phyloP scores from a whole-genome alignment of 2,888 invertebrate species.

The Chaetogeoica ovagalla region DNA sequence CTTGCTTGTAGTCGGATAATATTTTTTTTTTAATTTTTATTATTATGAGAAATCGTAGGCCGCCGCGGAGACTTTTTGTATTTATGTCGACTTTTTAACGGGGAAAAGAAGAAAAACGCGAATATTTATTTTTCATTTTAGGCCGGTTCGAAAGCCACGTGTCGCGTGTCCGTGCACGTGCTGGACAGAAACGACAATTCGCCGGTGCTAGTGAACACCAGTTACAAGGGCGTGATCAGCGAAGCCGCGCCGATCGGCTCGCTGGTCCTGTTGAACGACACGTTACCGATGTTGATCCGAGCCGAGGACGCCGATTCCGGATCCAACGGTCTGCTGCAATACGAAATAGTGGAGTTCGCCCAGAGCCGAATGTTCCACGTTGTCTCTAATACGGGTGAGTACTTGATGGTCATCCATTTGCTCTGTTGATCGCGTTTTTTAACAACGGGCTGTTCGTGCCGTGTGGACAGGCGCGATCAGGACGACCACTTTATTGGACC shows the following conservation, averaged over 20 bases:
- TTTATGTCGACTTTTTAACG: too few relatives aligned
- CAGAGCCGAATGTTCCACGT: slow-evolving; percentile 81
- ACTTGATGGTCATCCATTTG: too few relatives aligned
- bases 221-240: slow-evolving; percentile 73
- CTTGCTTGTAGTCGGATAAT: too few relatives aligned
- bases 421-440: too few relatives aligned
- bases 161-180: slow-evolving; percentile 79
- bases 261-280: slow-evolving; percentile 70
- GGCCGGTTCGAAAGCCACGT: slow-evolving; percentile 70
- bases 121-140: slow-evolving; percentile 57
- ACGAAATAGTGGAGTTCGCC: slow-evolving; percentile 78
- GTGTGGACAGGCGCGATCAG: slow-evolving; percentile 72
- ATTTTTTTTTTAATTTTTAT: too few relatives aligned
- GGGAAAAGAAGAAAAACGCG: too few relatives aligned
- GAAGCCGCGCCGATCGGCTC: slow-evolving; percentile 76
- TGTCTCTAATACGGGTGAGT: slow-evolving; percentile 73
- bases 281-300: slow-evolving; percentile 79
- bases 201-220: slow-evolving; percentile 70
- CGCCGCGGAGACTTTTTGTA: too few relatives aligned
- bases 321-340: slow-evolving; percentile 80
- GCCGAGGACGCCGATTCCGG: slow-evolving; percentile 86
- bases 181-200: slow-evolving; percentile 86
- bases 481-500: slow-evolving; percentile 76
- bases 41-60: too few relatives aligned
- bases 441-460: too few relatives aligned